Evolutionary conservation across 2,113 vertebrate genomes (phyloP), one percentile per base, ranked within the genome.

Genomic region (Dromas ardeola): DNA sequence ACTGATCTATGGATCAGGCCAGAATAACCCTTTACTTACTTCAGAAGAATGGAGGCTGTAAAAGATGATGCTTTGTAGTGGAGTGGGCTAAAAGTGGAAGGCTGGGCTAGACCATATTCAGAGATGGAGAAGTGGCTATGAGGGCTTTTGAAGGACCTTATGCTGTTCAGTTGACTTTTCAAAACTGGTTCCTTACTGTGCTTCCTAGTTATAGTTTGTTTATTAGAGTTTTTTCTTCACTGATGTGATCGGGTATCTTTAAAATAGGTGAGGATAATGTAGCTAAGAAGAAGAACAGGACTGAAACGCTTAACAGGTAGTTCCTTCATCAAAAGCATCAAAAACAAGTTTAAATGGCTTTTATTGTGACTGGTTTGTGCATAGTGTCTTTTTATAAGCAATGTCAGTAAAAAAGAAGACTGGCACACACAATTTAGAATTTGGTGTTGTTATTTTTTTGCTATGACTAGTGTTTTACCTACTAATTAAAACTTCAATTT

Each of bases 401-500:
- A 29, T 56, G 29, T 45, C 83, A 94, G 53, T 69, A 30, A 91
- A 49, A 77, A 86, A 83, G 69, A 84, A 87, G 11, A 53, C 59
- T 95, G 22, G 42, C 26, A 3, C 81, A 84, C 36, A 30, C 12
- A 95, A 74, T 97, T 98, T 96, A 90, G 67, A 88, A 82, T 96
- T 97, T 79, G 40, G 29, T 29, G 45, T 87, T 65, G 12, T 40
- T 27, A 13, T 32, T 73, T 66, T 76, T 78, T 95, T 96, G 21
- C 58, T 34, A 61, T 91, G 50, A 63, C 84, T 97, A 50, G 29
- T 94, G 36, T 86, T 98, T 97, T 73, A 96, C 34, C 85, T 97
- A 86, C 91, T 97, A 98, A 98, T 98, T 97, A 98, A 96, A 97
- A 92, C 91, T 97, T 98, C 86, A 88, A 9, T 97, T 97, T 97